phyloP scores from a whole-genome alignment of 2,113 vertebrate genomes.

The Vanacampus margaritifer region DNA sequence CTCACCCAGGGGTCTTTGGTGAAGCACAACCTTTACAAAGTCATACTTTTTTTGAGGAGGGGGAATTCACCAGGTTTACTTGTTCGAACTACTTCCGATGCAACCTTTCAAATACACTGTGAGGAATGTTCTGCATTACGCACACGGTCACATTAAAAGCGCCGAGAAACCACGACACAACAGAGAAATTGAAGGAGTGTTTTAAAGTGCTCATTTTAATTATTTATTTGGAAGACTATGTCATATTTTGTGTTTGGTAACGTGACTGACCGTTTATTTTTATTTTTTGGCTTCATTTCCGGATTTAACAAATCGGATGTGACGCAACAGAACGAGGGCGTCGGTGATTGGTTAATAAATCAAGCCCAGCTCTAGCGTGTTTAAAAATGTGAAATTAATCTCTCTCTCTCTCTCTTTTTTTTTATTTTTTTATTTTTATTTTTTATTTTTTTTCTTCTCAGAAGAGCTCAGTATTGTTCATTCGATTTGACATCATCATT shows the following conservation, averaged over 20 bases:
- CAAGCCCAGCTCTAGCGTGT: too few species aligned
- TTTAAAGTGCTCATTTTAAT: not conserved
- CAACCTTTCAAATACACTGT: not conserved
- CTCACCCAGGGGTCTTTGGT: not conserved
- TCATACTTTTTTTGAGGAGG: not conserved
- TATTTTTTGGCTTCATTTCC: not conserved
- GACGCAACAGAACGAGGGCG: not conserved
- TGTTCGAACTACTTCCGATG: not conserved
- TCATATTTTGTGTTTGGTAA: not conserved
- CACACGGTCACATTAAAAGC: too few species aligned
- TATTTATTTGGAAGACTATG: not conserved
- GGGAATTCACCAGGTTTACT: not conserved
- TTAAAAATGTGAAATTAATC: too few species aligned
- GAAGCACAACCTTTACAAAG: not conserved
- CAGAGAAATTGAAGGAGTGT: not conserved
- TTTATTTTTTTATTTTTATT: too few species aligned
- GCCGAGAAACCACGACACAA: not conserved
- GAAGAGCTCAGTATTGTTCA: too few species aligned
- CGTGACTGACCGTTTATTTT: not conserved
- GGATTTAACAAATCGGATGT: not conserved
- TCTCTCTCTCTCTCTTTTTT: too few species aligned
- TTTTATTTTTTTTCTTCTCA: too few species aligned
- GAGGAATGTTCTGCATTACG: not conserved
- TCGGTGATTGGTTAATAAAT: not conserved
- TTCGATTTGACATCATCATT: too few species aligned